Evolutionary conservation across 2,797 vertebrate genomes (phyloP).

Genomic region (Remorina albescens): DNA sequence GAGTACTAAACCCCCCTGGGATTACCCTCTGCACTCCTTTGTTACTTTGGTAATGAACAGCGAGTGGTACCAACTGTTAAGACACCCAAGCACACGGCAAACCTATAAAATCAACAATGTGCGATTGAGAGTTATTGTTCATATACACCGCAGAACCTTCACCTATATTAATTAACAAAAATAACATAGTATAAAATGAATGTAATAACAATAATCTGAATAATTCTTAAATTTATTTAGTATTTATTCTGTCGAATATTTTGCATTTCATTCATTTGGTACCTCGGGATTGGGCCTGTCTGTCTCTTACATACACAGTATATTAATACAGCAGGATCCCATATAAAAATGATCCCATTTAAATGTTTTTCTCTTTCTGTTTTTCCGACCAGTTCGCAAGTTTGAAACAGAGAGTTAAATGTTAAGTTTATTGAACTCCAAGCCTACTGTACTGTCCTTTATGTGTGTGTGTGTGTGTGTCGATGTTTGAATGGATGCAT

Average conservation of each 20-base stretch:
- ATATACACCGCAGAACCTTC: background rate
- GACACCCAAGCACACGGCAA: slow-evolving; percentile 37
- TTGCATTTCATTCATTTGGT: background rate
- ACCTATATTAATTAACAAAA: background rate
- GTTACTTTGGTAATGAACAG: slow-evolving; percentile 60
- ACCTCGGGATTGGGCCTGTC: no score
- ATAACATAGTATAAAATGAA: background rate
- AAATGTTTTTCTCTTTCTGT: background rate
- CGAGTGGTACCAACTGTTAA: slow-evolving; percentile 57
- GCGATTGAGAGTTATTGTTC: no score
- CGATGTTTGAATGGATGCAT: slow-evolving; percentile 17
- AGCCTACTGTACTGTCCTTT: no score
- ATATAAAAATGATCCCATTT: no score
- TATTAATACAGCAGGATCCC: no score
- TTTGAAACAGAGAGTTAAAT: background rate
- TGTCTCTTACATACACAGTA: no score
- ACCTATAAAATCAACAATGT: no score
- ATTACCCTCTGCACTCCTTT: slow-evolving; percentile 63
- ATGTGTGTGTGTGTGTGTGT: slow-evolving; percentile 15
- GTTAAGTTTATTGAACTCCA: no score
- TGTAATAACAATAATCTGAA: background rate
- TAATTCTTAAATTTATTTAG: background rate
- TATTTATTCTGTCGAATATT: background rate
- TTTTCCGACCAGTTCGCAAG: background rate
- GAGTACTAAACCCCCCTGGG: slow-evolving; percentile 42